Base-by-base conservation (phyloP, 1,140 invertebrate species). In the Drosophila bipectinata region DNA sequence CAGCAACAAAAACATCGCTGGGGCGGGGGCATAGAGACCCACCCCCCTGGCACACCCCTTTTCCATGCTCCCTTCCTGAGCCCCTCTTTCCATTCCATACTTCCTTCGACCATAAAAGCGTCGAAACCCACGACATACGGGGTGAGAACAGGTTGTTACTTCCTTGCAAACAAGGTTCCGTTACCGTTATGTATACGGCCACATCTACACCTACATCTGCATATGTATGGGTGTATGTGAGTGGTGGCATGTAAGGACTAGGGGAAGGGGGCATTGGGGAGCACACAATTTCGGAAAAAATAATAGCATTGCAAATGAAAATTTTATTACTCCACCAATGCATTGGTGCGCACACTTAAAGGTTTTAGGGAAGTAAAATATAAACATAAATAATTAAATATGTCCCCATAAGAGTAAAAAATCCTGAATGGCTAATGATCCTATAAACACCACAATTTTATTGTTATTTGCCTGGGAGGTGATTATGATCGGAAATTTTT, bases 91-190 rank as follows among this genome's bases (percentile, higher is more conserved):
- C 12, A 24, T 34, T 47, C 41, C 49, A 28, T 52, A 52, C n/a
- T 52, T 58, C 45, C 47, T 37, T n/a, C 14, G 15, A 10, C 45
- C 32, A 59, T 28, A 45, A 52, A 77, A 74, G 60, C 72, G 56
- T 58, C 59, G 48, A 49, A 74, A 47, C 53, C 52, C 59, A 57
- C 60, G 51, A 74, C 66, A 48, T 77, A 85, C 80, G 83, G 82
- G 83, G 82, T 85, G 83, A 85, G 81, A 85, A 85, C 82, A 85
- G 83, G 82, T 85, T 85, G 82, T 87, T 85, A 85, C 82, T 85
- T 85, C 83, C 82, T 85, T 88, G 82, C 82, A 85, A 85, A 85
- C 82, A 85, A 85, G 82, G 82, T 85, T 85, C 82, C 82, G 82
- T 85, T 85, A 87, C 82, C 82, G 82, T 85, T 85, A 85, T 82